Evolutionary conservation across 2,113 vertebrate genomes (phyloP).

Genomic region (Pelecanus crispus): DNA sequence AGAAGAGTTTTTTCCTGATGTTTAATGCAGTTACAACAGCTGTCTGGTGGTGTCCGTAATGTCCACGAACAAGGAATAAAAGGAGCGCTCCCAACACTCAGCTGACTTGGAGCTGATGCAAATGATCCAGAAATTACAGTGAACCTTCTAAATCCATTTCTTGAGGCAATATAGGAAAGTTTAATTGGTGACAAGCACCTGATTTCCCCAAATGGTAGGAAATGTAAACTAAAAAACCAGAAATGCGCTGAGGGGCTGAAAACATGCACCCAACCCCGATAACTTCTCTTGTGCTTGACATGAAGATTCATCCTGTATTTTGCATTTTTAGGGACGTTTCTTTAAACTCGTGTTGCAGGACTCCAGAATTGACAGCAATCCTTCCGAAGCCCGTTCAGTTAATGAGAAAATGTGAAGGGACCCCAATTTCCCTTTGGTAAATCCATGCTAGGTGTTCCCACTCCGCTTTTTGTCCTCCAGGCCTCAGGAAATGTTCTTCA

Average conservation of each 20-base stretch:
- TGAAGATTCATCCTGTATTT: not conserved
- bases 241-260: not conserved
- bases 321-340: not conserved
- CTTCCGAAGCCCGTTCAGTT: not conserved
- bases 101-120: not conserved
- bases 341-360: not conserved
- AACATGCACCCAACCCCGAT: rapidly evolving
- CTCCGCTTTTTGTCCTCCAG: not conserved
- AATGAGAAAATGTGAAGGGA: not conserved
- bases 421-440: not conserved
- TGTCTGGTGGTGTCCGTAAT: rapidly evolving
- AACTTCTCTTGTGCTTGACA: not conserved
- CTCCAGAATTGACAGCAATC: not conserved
- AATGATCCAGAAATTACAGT: not conserved
- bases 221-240: not conserved
- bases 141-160: not conserved
- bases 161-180: not conserved
- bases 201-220: not conserved
- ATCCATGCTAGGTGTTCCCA: not conserved
- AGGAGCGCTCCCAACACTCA: not conserved
- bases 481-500: not conserved
- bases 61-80: rapidly evolving
- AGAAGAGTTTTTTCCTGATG: not conserved
- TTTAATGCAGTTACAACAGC: rapidly evolving
- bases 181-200: not conserved